phyloP scores from a whole-genome alignment of 1,140 invertebrate genomes.

The Neodiprion fabricii region DNA sequence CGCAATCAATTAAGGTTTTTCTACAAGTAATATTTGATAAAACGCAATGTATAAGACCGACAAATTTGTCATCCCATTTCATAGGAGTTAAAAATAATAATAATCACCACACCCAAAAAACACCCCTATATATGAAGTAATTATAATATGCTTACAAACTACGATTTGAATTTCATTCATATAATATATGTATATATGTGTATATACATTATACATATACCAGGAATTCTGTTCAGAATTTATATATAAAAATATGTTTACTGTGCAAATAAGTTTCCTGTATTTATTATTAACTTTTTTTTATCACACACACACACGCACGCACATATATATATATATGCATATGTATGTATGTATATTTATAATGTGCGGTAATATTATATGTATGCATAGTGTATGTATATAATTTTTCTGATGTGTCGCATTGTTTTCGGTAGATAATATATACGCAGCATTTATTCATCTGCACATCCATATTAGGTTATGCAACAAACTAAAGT shows the following conservation, averaged over 20 bases:
- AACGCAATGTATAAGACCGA: background rate
- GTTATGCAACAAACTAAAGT: background rate
- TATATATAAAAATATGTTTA: slow-evolving; percentile 4
- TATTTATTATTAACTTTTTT: background rate
- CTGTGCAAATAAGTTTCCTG: background rate
- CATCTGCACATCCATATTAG: background rate
- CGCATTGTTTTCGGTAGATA: background rate
- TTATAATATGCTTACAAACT: background rate
- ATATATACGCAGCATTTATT: background rate
- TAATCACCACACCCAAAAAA: background rate
- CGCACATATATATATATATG: too few relatives aligned
- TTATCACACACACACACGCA: background rate
- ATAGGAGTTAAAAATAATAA: background rate
- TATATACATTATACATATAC: background rate
- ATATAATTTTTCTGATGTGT: background rate
- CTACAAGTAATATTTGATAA: background rate
- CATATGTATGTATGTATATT: too few relatives aligned
- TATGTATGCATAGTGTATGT: background rate
- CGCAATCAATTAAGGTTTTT: background rate
- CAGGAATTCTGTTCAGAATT: slow-evolving; percentile 1
- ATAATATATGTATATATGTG: too few relatives aligned
- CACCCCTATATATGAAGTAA: background rate
- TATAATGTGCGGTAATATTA: background rate
- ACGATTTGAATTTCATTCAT: background rate
- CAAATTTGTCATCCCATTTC: slow-evolving; percentile 6